Evolutionary conservation across 2,888 invertebrate species (phyloP).

Genomic region (Ethmia dodecea): DNA sequence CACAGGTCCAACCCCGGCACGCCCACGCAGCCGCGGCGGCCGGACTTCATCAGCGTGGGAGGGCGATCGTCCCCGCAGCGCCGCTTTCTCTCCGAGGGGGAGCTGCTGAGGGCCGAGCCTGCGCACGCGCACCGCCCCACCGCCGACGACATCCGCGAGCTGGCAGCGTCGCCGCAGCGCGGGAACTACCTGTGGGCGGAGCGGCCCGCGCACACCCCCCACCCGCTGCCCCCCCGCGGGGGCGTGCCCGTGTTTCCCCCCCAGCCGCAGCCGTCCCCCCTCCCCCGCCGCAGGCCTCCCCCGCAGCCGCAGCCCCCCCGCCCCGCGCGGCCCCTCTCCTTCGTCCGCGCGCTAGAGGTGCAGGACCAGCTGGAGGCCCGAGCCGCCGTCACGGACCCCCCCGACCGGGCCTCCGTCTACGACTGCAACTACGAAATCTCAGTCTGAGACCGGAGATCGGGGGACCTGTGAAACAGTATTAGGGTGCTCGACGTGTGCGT

Average conservation of each 20-base stretch:
- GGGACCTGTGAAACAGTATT: conserved; percentile 7
- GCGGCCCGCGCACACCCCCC: conserved; percentile 67
- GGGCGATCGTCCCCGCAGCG: conserved; percentile 82
- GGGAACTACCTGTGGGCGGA: conserved; percentile 80
- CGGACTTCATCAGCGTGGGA: conserved; percentile 89
- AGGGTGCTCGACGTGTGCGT: neutral
- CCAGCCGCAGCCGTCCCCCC: conserved; percentile 47
- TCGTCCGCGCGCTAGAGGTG: conserved; percentile 93
- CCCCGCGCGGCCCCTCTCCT: conserved; percentile 87
- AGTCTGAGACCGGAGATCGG: conserved; percentile 76
- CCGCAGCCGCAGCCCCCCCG: conserved; percentile 40
- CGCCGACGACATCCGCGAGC: conserved; percentile 80
- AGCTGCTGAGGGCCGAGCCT: conserved; percentile 83
- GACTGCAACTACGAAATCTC: conserved; percentile 98
- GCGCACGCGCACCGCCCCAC: conserved; percentile 53
- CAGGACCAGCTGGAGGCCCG: conserved; percentile 92
- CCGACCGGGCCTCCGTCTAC: conserved; percentile 93
- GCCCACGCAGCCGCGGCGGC: conserved; percentile 92
- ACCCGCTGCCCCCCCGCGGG: conserved; percentile 56
- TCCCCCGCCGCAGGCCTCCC: conserved; percentile 80
- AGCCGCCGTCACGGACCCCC: conserved; percentile 71
- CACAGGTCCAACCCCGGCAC: conserved; percentile 95
- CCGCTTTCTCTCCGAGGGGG: conserved; percentile 89
- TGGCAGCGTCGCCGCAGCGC: conserved; percentile 89
- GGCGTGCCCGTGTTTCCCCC: conserved; percentile 30